Conservation (phyloP, 1,140 invertebrate species). For the Heliconius nattereri region DNA sequence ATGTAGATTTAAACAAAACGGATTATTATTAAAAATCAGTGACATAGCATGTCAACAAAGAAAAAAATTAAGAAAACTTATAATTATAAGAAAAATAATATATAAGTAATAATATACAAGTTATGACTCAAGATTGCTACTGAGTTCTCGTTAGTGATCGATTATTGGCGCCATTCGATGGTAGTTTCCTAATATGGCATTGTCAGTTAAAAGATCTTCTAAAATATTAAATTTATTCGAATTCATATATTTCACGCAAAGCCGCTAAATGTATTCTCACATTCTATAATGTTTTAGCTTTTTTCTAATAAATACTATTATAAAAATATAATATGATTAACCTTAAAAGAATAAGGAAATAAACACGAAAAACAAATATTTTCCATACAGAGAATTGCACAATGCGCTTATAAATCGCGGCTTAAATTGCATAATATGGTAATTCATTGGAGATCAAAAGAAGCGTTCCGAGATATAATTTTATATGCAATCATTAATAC, state of each 20-base stretch:
- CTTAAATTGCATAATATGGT: constrained; percentile 61
- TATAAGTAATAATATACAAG: not conserved
- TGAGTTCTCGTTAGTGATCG: constrained; percentile 46
- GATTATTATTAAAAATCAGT: not conserved
- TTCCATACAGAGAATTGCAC: not conserved
- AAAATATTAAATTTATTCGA: constrained; percentile 23
- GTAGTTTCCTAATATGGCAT: constrained; percentile 50
- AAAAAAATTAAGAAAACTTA: too few species aligned
- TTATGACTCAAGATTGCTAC: constrained; percentile 7
- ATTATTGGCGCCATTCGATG: constrained; percentile 59
- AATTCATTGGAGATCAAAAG: constrained; percentile 68
- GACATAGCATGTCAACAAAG: not conserved
- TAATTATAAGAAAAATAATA: not conserved
- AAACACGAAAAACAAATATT: not conserved
- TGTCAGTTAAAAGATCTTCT: constrained; percentile 31
- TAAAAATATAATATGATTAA: too few species aligned
- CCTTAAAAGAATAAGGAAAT: not conserved
- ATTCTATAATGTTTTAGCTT: too few species aligned
- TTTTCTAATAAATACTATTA: too few species aligned
- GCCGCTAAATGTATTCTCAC: too few species aligned
- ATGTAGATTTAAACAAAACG: not conserved
- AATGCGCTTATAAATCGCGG: constrained; percentile 66
- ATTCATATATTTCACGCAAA: too few species aligned
- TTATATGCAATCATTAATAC: constrained; percentile 5
- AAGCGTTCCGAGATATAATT: constrained; percentile 45